Evolutionary conservation across 1,140 invertebrate genomes (phyloP).

Genomic region (Rhagoletis zephyria): DNA sequence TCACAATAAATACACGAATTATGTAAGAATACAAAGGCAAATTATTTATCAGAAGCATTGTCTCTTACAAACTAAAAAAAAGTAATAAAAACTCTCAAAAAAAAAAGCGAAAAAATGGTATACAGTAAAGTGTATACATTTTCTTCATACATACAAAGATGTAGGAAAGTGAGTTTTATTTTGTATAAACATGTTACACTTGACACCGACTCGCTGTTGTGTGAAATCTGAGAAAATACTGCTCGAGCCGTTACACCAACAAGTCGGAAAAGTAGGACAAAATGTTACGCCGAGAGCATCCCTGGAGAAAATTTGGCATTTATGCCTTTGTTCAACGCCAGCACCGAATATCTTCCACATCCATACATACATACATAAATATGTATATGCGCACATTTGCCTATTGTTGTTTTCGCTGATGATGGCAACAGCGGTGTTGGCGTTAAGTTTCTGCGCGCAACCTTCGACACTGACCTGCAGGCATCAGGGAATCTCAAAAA

Average conservation of each 20-base stretch:
- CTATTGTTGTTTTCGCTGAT: too few species aligned
- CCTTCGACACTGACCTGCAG: conserved; percentile 1
- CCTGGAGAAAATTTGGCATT: conserved; percentile 33
- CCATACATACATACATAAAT: too few species aligned
- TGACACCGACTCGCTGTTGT: not conserved
- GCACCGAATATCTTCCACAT: not conserved
- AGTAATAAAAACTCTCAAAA: too few species aligned
- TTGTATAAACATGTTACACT: conserved; percentile 16
- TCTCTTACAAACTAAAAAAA: too few species aligned
- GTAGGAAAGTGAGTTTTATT: not conserved
- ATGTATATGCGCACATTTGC: too few species aligned
- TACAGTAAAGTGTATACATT: too few species aligned
- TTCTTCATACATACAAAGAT: not conserved
- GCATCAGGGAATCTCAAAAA: not conserved
- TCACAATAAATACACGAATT: too few species aligned
- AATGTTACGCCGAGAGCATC: conserved; percentile 22
- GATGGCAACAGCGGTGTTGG: not conserved
- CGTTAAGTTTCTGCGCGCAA: not conserved
- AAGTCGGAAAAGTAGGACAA: conserved; percentile 44
- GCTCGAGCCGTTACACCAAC: conserved; percentile 4
- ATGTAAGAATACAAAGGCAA: too few species aligned
- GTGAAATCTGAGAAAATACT: not conserved
- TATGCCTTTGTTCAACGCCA: conserved; percentile 18
- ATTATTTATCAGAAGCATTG: too few species aligned
- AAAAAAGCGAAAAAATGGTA: too few species aligned